Evolutionary conservation across 2,888 invertebrate species (phyloP), one percentile per base, ranked within the genome.

Genomic region (Apodemia mormo): DNA sequence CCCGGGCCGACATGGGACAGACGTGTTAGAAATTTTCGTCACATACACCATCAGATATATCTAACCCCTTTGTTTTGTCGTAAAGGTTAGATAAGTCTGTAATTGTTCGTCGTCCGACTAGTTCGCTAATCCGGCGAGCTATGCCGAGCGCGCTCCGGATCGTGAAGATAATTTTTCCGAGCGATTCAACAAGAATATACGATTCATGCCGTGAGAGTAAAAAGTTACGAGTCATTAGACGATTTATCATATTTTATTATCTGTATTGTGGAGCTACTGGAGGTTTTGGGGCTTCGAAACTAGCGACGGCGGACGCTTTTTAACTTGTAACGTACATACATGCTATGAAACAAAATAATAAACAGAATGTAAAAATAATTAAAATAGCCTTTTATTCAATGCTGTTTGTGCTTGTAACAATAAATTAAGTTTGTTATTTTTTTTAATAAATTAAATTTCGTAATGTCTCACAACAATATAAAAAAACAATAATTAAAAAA

Each of bases 201-300:
- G 66, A 68, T 66, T 66, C 66, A 71, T 66, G 67, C 71, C 75
- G 75, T 76, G 76, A 73, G 76, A 76, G 75, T 69, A 66, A 70
- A 75, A 76, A 75, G 72, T 65, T 75, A 76, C 76, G 72, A 75
- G 76, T 76, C 76, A 76, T 75, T 76, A 71, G 29, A 8, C 56
- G 37, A 30, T 37, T n/a, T 67, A 67, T 67, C 30, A 67, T 52
- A 56, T 33, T 56, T 67, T 54, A 40, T 30, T 54, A 37, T 67
- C 67, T 54, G 67, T 67, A 37, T 65, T 70, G 14, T 14, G 4
- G 29, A 40, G 67, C 67, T 56, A 54, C 52, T 33, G 56, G 33
- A 52, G 37, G 56, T 54, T 37, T n/a, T 40, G 67, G 37, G 67
- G 40, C 54, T 12, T 3, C 6, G 22, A 66, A 49, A 43, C 29